Percentiles rank a stretch among this genome's conserved stretches.
Conservation (phyloP, 1,140 invertebrate species). For the Thaumetopoea pityocampa region DNA sequence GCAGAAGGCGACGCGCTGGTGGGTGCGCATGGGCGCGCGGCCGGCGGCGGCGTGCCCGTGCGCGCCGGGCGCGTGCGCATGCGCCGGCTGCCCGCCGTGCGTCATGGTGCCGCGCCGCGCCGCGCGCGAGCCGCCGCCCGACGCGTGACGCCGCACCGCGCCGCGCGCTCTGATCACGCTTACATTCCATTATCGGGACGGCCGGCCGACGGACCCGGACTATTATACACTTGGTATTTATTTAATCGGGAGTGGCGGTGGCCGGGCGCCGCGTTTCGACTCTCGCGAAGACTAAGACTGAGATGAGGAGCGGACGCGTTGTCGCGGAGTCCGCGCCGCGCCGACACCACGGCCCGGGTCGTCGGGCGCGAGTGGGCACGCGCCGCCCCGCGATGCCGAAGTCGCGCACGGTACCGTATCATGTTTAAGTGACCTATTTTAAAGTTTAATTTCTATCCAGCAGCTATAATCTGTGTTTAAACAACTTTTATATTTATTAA, state of each 20-base stretch:
- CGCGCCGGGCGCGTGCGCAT: constrained; percentile 26
- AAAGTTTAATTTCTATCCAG: constrained; percentile 70
- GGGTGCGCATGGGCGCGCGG: constrained; percentile 65
- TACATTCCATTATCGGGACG: constrained; percentile 71
- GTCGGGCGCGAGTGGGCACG: too few species aligned
- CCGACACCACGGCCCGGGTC: too few species aligned
- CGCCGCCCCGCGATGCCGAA: constrained; percentile 60
- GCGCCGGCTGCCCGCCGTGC: constrained; percentile 57
- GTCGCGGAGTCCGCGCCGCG: not conserved
- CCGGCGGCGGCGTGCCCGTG: constrained; percentile 34
- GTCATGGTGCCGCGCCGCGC: constrained; percentile 65
- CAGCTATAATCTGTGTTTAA: constrained; percentile 69
- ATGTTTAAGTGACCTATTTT: constrained; percentile 64
- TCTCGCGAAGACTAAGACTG: constrained; percentile 72
- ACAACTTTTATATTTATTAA: constrained; percentile 74
- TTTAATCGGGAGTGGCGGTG: constrained; percentile 57
- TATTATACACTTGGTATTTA: constrained; percentile 74
- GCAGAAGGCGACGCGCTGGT: constrained; percentile 68
- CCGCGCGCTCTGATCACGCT: constrained; percentile 46
- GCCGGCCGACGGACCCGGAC: constrained; percentile 54
- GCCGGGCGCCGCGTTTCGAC: constrained; percentile 33
- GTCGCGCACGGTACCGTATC: constrained; percentile 67
- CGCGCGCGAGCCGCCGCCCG: constrained; percentile 52
- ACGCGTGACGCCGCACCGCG: constrained; percentile 48
- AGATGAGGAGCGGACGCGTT: constrained; percentile 60